These are phyloP conservation scores for Rostratula benghalensis DNA, from an alignment of 2,113 vertebrate species.

Conservation along the genomic window DNA sequence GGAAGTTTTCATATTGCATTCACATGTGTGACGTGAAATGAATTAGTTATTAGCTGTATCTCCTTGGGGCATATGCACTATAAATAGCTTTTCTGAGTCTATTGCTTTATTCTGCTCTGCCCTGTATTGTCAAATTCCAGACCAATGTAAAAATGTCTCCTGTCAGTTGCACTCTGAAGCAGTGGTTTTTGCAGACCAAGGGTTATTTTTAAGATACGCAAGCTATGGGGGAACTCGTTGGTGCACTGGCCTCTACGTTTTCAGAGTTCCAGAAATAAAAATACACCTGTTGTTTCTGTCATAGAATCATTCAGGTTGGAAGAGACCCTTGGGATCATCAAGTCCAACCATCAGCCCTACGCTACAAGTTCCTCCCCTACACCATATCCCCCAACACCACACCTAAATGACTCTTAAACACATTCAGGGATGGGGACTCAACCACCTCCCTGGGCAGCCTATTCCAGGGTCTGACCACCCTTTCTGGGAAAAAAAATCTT, in stretches of 20 bases:
- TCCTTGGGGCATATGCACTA: conserved; percentile 26
- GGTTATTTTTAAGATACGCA: background rate
- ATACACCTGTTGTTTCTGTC: background rate
- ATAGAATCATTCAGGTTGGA: too few relatives aligned
- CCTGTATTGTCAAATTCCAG: background rate
- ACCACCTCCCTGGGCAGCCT: too few relatives aligned
- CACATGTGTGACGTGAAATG: conserved; percentile 27
- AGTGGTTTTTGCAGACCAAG: background rate
- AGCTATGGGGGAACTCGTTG: background rate
- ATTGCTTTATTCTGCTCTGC: conserved; percentile 23
- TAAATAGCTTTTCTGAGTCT: conserved; percentile 54
- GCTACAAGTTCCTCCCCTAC: too few relatives aligned
- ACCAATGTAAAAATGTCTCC: background rate
- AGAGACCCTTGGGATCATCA: too few relatives aligned
- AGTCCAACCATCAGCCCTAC: too few relatives aligned
- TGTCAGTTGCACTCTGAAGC: background rate
- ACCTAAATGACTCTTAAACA: too few relatives aligned
- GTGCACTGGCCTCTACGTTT: background rate
- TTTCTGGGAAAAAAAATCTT: too few relatives aligned
- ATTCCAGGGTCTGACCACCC: too few relatives aligned
- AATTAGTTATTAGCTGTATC: conserved; percentile 46
- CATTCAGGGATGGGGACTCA: too few relatives aligned
- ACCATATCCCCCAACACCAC: too few relatives aligned
- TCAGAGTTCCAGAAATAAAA: background rate
- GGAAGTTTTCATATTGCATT: conserved; percentile 48